A percentile compares a stretch with the other conserved stretches of the same genome.
Conservation (phyloP, 2,113 vertebrate species). For the Lathamus discolor region DNA sequence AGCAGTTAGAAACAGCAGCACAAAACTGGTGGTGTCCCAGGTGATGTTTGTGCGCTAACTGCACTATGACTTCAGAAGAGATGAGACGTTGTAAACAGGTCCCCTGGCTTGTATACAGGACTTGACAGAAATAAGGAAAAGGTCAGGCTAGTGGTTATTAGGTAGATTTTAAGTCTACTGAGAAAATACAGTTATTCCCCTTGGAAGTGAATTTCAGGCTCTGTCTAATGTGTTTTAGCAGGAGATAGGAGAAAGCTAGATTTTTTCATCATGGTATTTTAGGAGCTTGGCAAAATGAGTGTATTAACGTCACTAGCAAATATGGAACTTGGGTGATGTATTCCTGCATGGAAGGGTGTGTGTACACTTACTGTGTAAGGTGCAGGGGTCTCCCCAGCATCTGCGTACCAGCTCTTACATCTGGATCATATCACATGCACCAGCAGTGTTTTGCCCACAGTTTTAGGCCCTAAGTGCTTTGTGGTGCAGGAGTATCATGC, state of each 20-base stretch:
- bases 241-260: neutral
- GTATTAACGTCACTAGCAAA: neutral
- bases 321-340: neutral
- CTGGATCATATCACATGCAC: neutral
- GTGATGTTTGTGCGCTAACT: neutral
- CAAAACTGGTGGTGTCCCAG: neutral
- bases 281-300: neutral
- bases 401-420: neutral
- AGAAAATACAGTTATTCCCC: neutral
- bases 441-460: accelerated
- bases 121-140: neutral
- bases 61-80: neutral
- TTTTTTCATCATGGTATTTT: neutral
- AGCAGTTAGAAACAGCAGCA: neutral
- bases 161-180: neutral
- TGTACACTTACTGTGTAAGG: too few relatives aligned
- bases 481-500: neutral
- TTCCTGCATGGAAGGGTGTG: neutral
- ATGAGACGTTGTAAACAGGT: neutral
- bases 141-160: neutral
- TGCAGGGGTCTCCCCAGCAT: neutral
- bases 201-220: neutral
- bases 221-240: neutral
- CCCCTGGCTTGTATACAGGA: neutral
- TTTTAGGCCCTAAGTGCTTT: neutral